These are phyloP conservation scores for Netelia melanura DNA, from an alignment of 2,888 invertebrate genomes.

Conservation along the genomic window DNA sequence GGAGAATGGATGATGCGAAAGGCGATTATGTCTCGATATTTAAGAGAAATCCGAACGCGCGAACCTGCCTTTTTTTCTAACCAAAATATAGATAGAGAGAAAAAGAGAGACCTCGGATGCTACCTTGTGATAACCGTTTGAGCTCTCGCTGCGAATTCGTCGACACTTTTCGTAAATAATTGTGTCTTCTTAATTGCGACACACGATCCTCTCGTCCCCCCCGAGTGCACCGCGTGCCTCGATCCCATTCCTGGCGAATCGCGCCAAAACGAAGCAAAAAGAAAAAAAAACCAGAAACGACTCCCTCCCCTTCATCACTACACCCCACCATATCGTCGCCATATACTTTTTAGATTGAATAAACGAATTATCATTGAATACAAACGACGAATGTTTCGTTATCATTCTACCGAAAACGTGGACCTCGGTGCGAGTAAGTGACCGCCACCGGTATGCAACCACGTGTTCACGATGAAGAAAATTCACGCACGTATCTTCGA, in stretches of 20 bases:
- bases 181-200: constrained; percentile 47
- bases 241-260: constrained; percentile 64
- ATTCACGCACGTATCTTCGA: constrained; percentile 14
- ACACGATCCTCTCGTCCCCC: constrained; percentile 50
- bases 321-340: constrained; percentile 77
- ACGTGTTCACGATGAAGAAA: constrained; percentile 20
- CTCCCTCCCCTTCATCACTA: constrained; percentile 69
- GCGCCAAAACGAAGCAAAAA: constrained; percentile 50
- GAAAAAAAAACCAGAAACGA: constrained; percentile 37
- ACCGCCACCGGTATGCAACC: neutral
- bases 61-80: constrained; percentile 49
- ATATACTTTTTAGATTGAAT: constrained; percentile 80
- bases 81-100: constrained; percentile 51
- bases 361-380: constrained; percentile 79
- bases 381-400: constrained; percentile 47
- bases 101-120: constrained; percentile 66
- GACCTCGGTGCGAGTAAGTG: neutral
- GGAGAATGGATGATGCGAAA: constrained; percentile 36
- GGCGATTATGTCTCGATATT: neutral
- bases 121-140: constrained; percentile 73
- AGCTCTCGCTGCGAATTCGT: constrained; percentile 50
- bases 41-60: constrained; percentile 37
- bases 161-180: constrained; percentile 41
- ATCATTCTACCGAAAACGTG: neutral
- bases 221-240: constrained; percentile 52